Evolutionary conservation across 2,888 invertebrate genomes (phyloP).

Genomic region (Magallana nippona): DNA sequence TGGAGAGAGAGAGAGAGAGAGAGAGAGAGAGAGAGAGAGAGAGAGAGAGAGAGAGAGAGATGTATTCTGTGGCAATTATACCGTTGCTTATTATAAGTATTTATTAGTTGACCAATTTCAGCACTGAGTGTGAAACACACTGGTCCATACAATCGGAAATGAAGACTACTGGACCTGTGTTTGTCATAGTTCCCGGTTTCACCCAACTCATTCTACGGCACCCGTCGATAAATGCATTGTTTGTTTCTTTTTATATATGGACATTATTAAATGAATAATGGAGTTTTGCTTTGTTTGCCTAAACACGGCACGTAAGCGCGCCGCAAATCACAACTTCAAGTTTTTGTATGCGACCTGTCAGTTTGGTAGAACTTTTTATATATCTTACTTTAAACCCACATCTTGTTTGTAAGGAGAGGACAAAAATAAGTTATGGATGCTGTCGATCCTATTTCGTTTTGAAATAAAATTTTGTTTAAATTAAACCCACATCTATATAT

Average conservation of each 20-base stretch:
- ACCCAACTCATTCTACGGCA: background rate
- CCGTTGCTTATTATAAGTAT: background rate
- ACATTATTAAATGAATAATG: conserved; percentile 26
- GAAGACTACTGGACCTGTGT: background rate
- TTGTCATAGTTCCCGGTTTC: conserved; percentile 3
- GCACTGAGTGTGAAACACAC: background rate
- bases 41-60: background rate
- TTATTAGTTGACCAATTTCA: background rate
- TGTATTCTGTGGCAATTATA: background rate
- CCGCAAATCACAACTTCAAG: background rate
- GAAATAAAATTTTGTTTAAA: too few relatives aligned
- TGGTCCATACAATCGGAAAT: background rate
- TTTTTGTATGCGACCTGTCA: too few relatives aligned
- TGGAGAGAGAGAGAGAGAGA: background rate
- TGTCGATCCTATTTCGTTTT: too few relatives aligned
- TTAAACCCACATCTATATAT: too few relatives aligned
- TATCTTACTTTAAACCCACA: too few relatives aligned
- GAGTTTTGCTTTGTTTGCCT: conserved; percentile 22
- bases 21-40: background rate
- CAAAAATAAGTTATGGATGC: too few relatives aligned
- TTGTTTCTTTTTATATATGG: background rate
- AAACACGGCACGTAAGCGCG: background rate
- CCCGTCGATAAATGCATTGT: background rate
- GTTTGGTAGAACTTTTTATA: too few relatives aligned
- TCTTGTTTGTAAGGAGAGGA: too few relatives aligned